Percentiles rank a stretch among this genome's conserved stretches.
phyloP scores from a whole-genome alignment of 2,888 invertebrate genomes.

The Hypsopygia costalis region DNA sequence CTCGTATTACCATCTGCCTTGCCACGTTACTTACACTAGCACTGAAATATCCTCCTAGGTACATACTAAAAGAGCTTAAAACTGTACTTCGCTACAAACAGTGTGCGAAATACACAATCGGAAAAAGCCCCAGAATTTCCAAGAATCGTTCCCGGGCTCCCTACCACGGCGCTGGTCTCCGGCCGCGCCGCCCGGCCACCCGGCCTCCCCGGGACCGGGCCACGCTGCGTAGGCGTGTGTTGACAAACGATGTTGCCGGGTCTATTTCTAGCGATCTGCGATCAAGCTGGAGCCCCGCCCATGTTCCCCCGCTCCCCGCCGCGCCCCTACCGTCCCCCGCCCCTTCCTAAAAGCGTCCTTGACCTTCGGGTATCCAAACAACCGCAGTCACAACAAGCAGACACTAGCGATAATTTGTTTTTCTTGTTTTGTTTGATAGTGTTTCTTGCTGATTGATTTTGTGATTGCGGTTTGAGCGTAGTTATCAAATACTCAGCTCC shows the following conservation, averaged over 20 bases:
- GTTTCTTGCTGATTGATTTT: slow-evolving; percentile 9
- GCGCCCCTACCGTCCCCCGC: slow-evolving; percentile 20
- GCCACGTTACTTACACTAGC: too few relatives aligned
- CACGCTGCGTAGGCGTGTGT: slow-evolving; percentile 70
- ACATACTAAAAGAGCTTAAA: too few relatives aligned
- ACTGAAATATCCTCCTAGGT: too few relatives aligned
- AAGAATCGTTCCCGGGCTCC: slow-evolving; percentile 4
- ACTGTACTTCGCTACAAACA: too few relatives aligned
- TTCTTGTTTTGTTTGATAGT: slow-evolving; percentile 20
- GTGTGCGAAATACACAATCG: not conserved
- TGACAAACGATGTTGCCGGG: slow-evolving; percentile 69
- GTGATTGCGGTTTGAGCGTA: not conserved
- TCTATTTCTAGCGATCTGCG: slow-evolving; percentile 56
- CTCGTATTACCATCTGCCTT: too few relatives aligned
- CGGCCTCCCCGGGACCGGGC: slow-evolving; percentile 26
- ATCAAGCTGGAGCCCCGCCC: slow-evolving; percentile 44
- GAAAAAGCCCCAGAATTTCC: slow-evolving; percentile 7
- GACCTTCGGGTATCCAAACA: slow-evolving; percentile 76
- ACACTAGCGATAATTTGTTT: slow-evolving; percentile 40
- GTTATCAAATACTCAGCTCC: too few relatives aligned
- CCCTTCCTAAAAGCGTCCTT: slow-evolving; percentile 55
- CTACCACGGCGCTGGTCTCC: not conserved
- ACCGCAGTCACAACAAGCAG: slow-evolving; percentile 72
- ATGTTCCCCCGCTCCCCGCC: slow-evolving; percentile 26
- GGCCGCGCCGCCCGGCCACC: slow-evolving; percentile 13